Evolutionary conservation across 2,888 invertebrate species (phyloP), one percentile per base, ranked within the genome.

Genomic region (Cephus nigrinus): DNA sequence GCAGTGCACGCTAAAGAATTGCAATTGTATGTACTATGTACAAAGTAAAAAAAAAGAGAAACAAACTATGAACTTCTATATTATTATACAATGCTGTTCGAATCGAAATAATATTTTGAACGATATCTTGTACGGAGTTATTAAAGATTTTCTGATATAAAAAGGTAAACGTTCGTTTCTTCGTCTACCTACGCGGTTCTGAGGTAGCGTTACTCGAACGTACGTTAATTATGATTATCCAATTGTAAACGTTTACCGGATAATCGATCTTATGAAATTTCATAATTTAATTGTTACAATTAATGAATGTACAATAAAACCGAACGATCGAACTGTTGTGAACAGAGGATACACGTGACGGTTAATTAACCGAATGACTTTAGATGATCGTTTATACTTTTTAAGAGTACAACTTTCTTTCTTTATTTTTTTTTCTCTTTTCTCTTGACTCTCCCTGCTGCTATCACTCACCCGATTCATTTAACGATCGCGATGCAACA

Each of bases 21-120:
- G 82, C 81, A 81, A 82, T 55, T 85, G 88, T 90, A 90, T 89
- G 89, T 90, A 90, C 89, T 87, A 84, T 90, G 89, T 90, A 90
- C 88, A 90, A 86, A 86, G 83, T 82, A 85, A 84, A 83, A 84
- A 77, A 75, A 78, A 79, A 79, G 3, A 35, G 35, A 35, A 40
- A 75, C 80, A 80, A 79, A 74, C 76, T 68, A 78, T 69, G 68
- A 73, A 72, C 69, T 23, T 55, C 23, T 55, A 55, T 55, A 35
- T 69, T 34, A 74, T 69, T 68, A 34, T 69, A 78, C 40, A 73
- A 34, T 5, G 35, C 73, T 30, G 34, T n/a, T 74, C 23, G 23
- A 55, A 55, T 23, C 23, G 23, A 55, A 55, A 23, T 15, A 55
- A 55, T 55, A 55, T 9, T 23, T 55, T 23, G 69, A 55, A 75